These are phyloP conservation scores for Callimorpha dominula DNA, from an alignment of 2,888 invertebrate genomes.

Conservation along the genomic window DNA sequence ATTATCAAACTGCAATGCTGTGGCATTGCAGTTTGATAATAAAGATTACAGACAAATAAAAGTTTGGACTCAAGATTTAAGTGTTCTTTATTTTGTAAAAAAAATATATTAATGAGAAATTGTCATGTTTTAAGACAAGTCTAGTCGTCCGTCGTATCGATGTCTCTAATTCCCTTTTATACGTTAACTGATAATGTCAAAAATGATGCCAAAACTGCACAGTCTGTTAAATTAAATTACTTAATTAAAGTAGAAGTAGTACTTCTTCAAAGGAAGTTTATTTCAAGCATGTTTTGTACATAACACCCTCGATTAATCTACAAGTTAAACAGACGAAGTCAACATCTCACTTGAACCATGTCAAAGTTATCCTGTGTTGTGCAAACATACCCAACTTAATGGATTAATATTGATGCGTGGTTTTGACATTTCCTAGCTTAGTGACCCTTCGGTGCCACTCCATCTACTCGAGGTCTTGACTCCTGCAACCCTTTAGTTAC, in stretches of 20 bases:
- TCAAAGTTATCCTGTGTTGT: slow-evolving; percentile 63
- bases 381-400: slow-evolving; percentile 73
- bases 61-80: no score
- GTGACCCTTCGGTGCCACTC: slow-evolving; percentile 65
- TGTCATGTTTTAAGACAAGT: no score
- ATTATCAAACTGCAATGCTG: no score
- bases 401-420: slow-evolving; percentile 81
- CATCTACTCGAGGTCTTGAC: slow-evolving; percentile 54
- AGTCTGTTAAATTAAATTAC: slow-evolving; percentile 14
- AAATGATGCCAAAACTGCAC: background rate
- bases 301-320: slow-evolving; percentile 62
- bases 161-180: background rate
- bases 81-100: no score
- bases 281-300: slow-evolving; percentile 16
- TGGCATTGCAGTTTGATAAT: no score
- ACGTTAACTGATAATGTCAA: background rate
- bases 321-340: slow-evolving; percentile 63
- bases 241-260: background rate
- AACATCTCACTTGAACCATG: slow-evolving; percentile 63
- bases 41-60: no score
- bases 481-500: slow-evolving; percentile 64
- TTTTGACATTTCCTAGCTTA: slow-evolving; percentile 79
- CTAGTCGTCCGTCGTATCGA: no score
- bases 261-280: slow-evolving; percentile 9
- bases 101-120: no score